Conservation (phyloP, 2,888 invertebrate genomes). For the Eupithecia insigniata region DNA sequence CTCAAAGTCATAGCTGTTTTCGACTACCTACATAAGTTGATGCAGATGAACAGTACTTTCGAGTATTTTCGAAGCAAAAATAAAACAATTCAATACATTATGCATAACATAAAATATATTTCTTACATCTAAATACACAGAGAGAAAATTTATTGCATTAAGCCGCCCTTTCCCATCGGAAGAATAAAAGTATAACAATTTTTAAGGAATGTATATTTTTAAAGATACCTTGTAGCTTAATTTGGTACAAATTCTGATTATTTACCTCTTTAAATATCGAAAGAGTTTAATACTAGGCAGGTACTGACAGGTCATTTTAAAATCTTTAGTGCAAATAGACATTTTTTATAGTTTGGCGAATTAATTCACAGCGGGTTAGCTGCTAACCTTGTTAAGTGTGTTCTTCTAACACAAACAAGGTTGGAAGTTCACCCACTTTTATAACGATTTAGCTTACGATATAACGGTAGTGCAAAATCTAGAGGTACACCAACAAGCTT, state of each 20-base stretch:
- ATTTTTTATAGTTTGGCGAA: too few relatives aligned
- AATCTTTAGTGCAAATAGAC: background rate
- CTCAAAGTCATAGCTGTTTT: too few relatives aligned
- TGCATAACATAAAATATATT: slow-evolving; percentile 55
- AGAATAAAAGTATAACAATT: slow-evolving; percentile 1
- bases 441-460: too few relatives aligned
- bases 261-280: background rate
- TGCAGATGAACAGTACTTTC: too few relatives aligned
- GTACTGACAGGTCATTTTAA: background rate
- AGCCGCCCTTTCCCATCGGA: background rate
- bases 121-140: slow-evolving; percentile 60
- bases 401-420: too few relatives aligned
- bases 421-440: too few relatives aligned
- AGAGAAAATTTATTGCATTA: slow-evolving; percentile 41
- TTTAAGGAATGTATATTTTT: slow-evolving; percentile 2
- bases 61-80: background rate
- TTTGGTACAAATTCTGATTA: background rate
- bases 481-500: background rate
- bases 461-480: background rate
- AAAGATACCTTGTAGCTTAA: background rate
- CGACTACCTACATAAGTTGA: too few relatives aligned
- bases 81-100: slow-evolving; percentile 3
- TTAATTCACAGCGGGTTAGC: too few relatives aligned
- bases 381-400: too few relatives aligned
- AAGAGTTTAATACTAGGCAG: background rate